These are phyloP conservation scores for Agonum fuliginosum DNA, from an alignment of 2,888 invertebrate genomes.

Conservation along the genomic window DNA sequence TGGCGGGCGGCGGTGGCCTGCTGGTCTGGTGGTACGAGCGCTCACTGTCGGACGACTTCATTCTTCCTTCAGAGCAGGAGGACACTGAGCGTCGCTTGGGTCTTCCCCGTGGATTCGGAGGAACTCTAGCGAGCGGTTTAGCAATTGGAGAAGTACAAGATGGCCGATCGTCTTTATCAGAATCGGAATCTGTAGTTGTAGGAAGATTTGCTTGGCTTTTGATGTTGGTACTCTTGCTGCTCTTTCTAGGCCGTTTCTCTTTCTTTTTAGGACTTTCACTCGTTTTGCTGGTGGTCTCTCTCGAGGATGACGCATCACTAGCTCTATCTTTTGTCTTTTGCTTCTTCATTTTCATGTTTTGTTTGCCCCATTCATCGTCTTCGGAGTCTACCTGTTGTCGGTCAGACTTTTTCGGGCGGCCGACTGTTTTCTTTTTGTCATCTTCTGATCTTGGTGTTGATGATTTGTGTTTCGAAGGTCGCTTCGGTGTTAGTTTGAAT, in stretches of 20 bases:
- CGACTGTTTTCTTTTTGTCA: slow-evolving; percentile 62
- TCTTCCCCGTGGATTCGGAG: slow-evolving; percentile 61
- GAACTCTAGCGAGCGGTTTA: slow-evolving; percentile 61
- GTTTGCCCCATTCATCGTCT: slow-evolving; percentile 69
- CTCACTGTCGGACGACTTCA: slow-evolving; percentile 64
- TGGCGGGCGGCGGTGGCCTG: slow-evolving; percentile 42
- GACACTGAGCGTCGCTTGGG: slow-evolving; percentile 62
- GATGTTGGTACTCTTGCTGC: slow-evolving; percentile 69
- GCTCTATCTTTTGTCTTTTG: slow-evolving; percentile 70
- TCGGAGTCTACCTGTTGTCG: slow-evolving; percentile 66
- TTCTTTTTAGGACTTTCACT: slow-evolving; percentile 67
- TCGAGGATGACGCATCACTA: slow-evolving; percentile 66
- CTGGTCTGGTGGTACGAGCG: slow-evolving; percentile 54
- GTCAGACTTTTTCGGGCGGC: slow-evolving; percentile 60
- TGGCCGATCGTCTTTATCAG: slow-evolving; percentile 69
- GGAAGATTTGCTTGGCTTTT: slow-evolving; percentile 67
- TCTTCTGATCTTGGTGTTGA: slow-evolving; percentile 62
- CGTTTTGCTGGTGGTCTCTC: slow-evolving; percentile 63
- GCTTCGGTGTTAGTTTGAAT: slow-evolving; percentile 63
- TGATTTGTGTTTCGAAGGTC: slow-evolving; percentile 64
- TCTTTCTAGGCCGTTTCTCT: slow-evolving; percentile 68
- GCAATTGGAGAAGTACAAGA: slow-evolving; percentile 63
- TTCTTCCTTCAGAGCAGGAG: slow-evolving; percentile 65
- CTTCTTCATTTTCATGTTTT: slow-evolving; percentile 67
- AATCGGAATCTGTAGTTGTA: slow-evolving; percentile 71